Evolutionary conservation across 2,888 invertebrate genomes (phyloP).

Genomic region (Drosophila vallismaia): DNA sequence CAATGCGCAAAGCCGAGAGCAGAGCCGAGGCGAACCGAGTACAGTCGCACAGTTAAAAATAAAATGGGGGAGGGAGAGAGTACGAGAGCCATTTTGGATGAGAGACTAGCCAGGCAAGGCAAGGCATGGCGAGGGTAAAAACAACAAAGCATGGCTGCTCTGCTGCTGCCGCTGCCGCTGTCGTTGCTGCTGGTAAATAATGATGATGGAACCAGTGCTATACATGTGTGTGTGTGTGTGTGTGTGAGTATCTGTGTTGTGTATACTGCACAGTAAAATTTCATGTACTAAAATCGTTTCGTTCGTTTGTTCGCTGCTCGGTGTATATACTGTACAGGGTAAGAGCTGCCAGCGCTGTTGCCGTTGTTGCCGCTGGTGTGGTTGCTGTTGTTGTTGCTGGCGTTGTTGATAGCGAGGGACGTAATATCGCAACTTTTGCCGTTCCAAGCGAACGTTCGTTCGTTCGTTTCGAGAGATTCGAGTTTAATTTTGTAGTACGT

Average conservation of each 20-base stretch:
- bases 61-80: constrained; percentile 68
- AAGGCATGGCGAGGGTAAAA: constrained; percentile 68
- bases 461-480: constrained; percentile 73
- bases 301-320: constrained; percentile 35
- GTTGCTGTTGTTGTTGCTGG: constrained; percentile 15
- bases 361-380: constrained; percentile 40
- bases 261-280: constrained; percentile 60
- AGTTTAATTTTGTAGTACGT: constrained; percentile 79
- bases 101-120: constrained; percentile 3
- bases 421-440: constrained; percentile 77
- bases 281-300: constrained; percentile 61
- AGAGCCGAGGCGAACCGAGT: constrained; percentile 65
- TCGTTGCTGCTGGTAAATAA: constrained; percentile 74
- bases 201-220: constrained; percentile 75
- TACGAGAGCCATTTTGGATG: constrained; percentile 15
- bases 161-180: constrained; percentile 1
- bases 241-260: constrained; percentile 49
- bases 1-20: constrained; percentile 35
- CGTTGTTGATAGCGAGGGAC: constrained; percentile 72
- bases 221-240: constrained; percentile 28
- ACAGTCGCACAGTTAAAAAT: constrained; percentile 82
- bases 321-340: constrained; percentile 42
- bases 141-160: constrained; percentile 57
- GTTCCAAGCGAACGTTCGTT: constrained; percentile 73
- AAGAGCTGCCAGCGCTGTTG: constrained; percentile 38